phyloP scores from a whole-genome alignment of 2,113 vertebrate genomes.

The Austrofundulus limnaeus region DNA sequence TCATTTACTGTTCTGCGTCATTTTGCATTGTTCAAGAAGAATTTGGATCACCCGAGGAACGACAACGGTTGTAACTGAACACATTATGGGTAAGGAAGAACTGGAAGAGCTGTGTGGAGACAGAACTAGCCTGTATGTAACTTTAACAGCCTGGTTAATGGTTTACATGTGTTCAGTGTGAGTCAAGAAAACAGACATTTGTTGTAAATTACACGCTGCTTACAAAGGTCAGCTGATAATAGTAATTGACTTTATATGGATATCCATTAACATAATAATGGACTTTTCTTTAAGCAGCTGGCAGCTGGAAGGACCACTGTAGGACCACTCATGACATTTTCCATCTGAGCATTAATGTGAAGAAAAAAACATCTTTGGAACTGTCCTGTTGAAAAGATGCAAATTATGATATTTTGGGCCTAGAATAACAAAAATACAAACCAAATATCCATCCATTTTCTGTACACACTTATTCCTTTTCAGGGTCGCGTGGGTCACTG shows the following conservation, averaged over 20 bases:
- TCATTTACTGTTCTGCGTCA: conserved; percentile 17
- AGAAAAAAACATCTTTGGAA: not conserved
- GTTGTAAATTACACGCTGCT: conserved; percentile 9
- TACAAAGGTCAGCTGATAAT: conserved; percentile 8
- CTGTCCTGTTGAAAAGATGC: not conserved
- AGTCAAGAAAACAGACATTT: conserved; percentile 12
- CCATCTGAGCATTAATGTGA: conserved; percentile 18
- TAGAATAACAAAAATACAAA: not conserved
- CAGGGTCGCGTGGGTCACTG: too few species aligned
- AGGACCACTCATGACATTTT: conserved; percentile 1
- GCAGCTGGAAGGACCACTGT: conserved; percentile 23
- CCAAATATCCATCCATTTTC: too few species aligned
- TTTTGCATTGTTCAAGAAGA: conserved; percentile 17
- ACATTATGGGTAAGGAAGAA: conserved; percentile 10
- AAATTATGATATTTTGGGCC: not conserved
- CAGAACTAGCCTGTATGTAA: not conserved
- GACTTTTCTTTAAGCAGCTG: conserved; percentile 34
- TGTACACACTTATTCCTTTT: too few species aligned
- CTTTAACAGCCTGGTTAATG: not conserved
- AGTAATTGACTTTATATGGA: conserved; percentile 10
- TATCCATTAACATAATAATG: conserved; percentile 26
- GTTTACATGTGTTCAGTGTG: not conserved
- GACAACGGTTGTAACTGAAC: not conserved
- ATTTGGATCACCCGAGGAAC: conserved; percentile 16
- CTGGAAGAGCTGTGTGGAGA: not conserved